A percentile compares a stretch with the other conserved stretches of the same genome.
These are phyloP conservation scores for Ommatoiulus sabulosus DNA, from an alignment of 2,888 invertebrate genomes.

Conservation along the genomic window DNA sequence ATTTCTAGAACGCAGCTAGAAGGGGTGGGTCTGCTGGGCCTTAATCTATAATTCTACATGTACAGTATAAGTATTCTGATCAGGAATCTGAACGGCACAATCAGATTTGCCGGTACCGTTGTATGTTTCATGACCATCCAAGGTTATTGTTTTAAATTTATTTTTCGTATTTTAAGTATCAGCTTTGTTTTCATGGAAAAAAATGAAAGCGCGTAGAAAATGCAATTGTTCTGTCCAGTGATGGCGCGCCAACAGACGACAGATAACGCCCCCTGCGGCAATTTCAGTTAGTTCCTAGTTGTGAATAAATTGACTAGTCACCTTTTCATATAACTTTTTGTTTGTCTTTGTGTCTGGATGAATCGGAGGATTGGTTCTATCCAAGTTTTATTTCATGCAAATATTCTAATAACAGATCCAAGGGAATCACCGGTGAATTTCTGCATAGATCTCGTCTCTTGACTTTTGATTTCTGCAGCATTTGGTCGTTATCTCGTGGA, in stretches of 20 bases:
- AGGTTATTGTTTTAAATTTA: neutral
- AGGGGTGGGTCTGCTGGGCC: too few relatives aligned
- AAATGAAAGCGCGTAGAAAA: neutral
- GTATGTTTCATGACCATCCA: neutral
- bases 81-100: too few relatives aligned
- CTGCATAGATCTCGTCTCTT: too few relatives aligned
- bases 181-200: neutral
- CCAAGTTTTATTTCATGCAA: too few relatives aligned
- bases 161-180: neutral
- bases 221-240: neutral
- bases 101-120: too few relatives aligned
- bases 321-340: neutral
- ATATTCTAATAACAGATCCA: too few relatives aligned
- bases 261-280: neutral
- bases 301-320: constrained; percentile 43
- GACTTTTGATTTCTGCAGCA: too few relatives aligned
- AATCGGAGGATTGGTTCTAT: too few relatives aligned
- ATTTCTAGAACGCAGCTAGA: too few relatives aligned
- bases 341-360: too few relatives aligned
- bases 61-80: neutral
- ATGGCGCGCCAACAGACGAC: neutral
- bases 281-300: constrained; percentile 27
- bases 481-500: too few relatives aligned
- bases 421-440: too few relatives aligned
- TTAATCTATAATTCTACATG: neutral